phyloP scores from a whole-genome alignment of 2,113 vertebrate genomes.

The Petromus typicus region DNA sequence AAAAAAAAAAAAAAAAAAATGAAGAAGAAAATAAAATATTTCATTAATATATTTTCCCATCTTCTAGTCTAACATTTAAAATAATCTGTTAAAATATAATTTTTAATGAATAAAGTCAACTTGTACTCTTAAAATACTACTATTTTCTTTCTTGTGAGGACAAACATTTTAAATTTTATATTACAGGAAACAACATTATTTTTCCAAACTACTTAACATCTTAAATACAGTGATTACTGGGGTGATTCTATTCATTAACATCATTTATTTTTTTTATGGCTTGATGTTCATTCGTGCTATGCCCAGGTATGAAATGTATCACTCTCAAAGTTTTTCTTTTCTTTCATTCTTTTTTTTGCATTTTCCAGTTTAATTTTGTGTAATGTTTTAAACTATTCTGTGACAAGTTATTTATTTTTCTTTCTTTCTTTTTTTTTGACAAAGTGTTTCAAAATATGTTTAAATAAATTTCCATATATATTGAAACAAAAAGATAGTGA shows the following conservation, averaged over 20 bases:
- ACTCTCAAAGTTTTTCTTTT: neutral
- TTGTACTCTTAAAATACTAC: slow-evolving; percentile 27
- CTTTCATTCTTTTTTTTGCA: neutral
- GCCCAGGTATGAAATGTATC: slow-evolving; percentile 89
- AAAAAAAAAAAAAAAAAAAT: no score
- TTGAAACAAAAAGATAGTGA: slow-evolving; percentile 26
- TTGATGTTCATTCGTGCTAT: slow-evolving; percentile 85
- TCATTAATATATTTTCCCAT: no score
- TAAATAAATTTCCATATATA: neutral
- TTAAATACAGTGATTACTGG: slow-evolving; percentile 91
- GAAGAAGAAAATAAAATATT: no score
- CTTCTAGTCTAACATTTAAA: no score
- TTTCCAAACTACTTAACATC: slow-evolving; percentile 91
- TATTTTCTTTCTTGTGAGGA: neutral
- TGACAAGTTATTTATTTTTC: neutral
- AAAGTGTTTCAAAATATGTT: slow-evolving; percentile 34
- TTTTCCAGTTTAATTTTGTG: neutral
- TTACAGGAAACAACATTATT: slow-evolving; percentile 92
- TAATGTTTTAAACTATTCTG: slow-evolving; percentile 13
- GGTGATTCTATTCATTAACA: slow-evolving; percentile 89
- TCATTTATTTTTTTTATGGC: slow-evolving; percentile 88
- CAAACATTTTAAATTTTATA: slow-evolving; percentile 36
- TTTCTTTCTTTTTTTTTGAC: no score
- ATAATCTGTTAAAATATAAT: slow-evolving; percentile 14
- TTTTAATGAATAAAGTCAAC: neutral